Conservation (phyloP, 2,888 invertebrate genomes). For the Cyclophora albipunctata region DNA sequence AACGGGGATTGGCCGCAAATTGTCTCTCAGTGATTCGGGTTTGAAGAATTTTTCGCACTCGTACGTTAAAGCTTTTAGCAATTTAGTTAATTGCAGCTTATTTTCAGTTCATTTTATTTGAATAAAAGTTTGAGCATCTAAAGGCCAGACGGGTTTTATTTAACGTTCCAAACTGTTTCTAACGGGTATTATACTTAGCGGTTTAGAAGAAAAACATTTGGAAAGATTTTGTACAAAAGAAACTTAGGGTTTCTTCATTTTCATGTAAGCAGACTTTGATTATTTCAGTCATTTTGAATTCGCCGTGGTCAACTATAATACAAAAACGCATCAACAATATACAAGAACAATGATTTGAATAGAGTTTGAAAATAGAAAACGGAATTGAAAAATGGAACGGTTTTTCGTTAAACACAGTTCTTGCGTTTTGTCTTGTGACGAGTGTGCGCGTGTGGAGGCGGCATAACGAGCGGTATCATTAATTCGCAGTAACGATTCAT, state of each 20-base stretch:
- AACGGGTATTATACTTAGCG: slow-evolving; percentile 10
- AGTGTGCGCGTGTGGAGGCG: slow-evolving; percentile 15
- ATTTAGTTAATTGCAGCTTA: slow-evolving; percentile 42
- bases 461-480: slow-evolving; percentile 27
- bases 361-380: too few species aligned
- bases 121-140: slow-evolving; percentile 31
- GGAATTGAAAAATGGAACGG: too few species aligned
- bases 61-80: slow-evolving; percentile 30
- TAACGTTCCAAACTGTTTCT: slow-evolving; percentile 10
- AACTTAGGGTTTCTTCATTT: too few species aligned
- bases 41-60: slow-evolving; percentile 30
- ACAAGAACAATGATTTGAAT: too few species aligned
- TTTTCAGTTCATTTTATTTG: slow-evolving; percentile 38
- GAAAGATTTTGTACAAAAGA: too few species aligned
- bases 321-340: too few species aligned
- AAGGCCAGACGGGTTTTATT: slow-evolving; percentile 18
- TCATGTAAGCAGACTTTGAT: too few species aligned
- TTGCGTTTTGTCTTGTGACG: slow-evolving; percentile 22
- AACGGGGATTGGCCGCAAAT: slow-evolving; percentile 28
- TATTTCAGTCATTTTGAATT: too few species aligned
- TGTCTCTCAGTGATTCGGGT: slow-evolving; percentile 25
- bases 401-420: too few species aligned
- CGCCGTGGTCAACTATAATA: too few species aligned
- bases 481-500: slow-evolving; percentile 46
- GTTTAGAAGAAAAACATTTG: too few species aligned